Evolutionary conservation across 1,140 invertebrate genomes (phyloP), one percentile per base, ranked within the genome.

Genomic region (Ips nitidus): DNA sequence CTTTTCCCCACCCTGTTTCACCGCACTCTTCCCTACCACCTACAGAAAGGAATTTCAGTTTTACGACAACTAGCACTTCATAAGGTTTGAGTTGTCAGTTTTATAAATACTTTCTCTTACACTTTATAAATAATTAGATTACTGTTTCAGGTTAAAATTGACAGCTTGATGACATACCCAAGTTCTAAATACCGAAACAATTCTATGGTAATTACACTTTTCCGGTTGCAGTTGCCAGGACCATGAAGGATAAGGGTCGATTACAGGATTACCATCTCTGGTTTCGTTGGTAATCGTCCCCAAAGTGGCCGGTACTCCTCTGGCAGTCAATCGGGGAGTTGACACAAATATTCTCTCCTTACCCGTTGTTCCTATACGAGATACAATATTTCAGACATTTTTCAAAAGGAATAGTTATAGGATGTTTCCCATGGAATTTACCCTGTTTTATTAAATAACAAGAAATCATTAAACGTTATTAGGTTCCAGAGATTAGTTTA

Each of bases 321-420:
- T 37, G 1, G 79, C 75, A 75, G 85, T 92, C 82, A 87, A 94
- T 63, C 88, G 89, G 0, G 91, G 91, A 59, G 90, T 85, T 0
- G 90, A 85, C 0, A 91, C 80, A 66, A 92, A 91, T 1, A 90
- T 79, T 47, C 38, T 36, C 3, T 56, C 38, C 2, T 7, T n/a
- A 8, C 22, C 2, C 47, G 7, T 2, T 50, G 1, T 50, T 22
- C 1, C 7, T 7, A 8, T 50, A 8, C 47, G 22, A 8, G 1
- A 50, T 7, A 8, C 1, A 50, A 7, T 22, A 50, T 22, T 50
- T 22, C 47, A 2, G 22, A 22, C 22, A 22, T 50, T 50, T 7
- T 50, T 22, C 47, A 22, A 22, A 8, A 22, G 47, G 47, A 50
- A 22, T 50, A 1, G 22, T n/a, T n/a, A n/a, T n/a, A n/a, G n/a